phyloP scores from a whole-genome alignment of 2,888 invertebrate genomes.

The Penaeus monodon region DNA sequence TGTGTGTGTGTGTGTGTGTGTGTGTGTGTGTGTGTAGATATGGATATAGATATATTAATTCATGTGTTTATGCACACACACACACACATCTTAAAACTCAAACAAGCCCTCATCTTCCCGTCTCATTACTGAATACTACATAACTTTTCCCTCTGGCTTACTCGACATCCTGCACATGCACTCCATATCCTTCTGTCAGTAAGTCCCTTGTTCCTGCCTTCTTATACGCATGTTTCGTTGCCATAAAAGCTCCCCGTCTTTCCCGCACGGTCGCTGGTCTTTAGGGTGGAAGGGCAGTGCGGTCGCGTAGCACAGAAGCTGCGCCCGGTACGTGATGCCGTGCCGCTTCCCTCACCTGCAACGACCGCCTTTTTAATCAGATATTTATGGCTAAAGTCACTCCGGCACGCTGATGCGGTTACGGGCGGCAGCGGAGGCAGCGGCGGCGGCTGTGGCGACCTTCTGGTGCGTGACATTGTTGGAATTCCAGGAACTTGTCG shows the following conservation, averaged over 20 bases:
- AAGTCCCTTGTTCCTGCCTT: too few relatives aligned
- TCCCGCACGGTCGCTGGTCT: too few relatives aligned
- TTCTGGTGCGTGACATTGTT: conserved; percentile 45
- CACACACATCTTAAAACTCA: not conserved
- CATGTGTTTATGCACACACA: not conserved
- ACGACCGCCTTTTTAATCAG: conserved; percentile 20
- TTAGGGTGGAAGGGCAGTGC: not conserved
- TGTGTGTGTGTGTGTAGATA: not conserved
- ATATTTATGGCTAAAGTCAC: conserved; percentile 27
- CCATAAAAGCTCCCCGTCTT: too few relatives aligned
- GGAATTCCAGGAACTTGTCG: conserved; percentile 33
- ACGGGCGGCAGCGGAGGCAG: conserved; percentile 8
- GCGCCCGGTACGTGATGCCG: not conserved
- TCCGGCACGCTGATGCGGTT: conserved; percentile 2
- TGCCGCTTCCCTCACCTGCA: conserved; percentile 8
- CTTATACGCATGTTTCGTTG: too few relatives aligned
- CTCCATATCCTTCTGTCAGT: too few relatives aligned
- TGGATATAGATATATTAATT: not conserved
- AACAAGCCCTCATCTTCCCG: not conserved
- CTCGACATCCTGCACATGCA: too few relatives aligned
- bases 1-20: too few relatives aligned
- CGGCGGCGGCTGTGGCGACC: conserved; percentile 7
- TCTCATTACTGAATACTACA: too few relatives aligned
- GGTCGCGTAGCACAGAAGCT: conserved; percentile 20
- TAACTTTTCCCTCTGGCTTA: too few relatives aligned